phyloP scores from a whole-genome alignment of 2,797 vertebrate genomes.

The Mionectes olivaceus region DNA sequence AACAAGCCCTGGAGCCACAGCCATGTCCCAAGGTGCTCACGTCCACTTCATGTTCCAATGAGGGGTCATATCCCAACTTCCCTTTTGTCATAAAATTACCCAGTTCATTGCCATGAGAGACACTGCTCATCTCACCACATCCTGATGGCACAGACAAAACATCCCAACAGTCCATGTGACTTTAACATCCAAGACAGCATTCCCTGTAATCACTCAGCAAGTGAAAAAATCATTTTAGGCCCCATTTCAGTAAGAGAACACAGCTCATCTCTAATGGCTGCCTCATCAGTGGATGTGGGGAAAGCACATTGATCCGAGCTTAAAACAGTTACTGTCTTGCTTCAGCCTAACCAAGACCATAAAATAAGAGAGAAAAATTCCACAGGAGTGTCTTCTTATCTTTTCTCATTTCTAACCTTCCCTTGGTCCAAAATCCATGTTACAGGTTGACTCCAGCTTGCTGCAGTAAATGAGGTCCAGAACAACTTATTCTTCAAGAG shows the following conservation, averaged over 20 bases:
- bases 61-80: background rate
- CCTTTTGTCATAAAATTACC: background rate
- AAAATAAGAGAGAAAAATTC: background rate
- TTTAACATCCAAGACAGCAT: background rate
- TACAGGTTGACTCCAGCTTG: background rate
- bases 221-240: background rate
- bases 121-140: fast-evolving
- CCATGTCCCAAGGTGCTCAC: background rate
- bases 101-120: background rate
- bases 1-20: background rate
- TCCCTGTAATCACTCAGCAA: background rate
- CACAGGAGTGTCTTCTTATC: background rate
- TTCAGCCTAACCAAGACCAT: background rate
- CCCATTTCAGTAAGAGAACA: background rate
- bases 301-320: background rate
- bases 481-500: background rate
- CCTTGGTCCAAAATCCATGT: background rate
- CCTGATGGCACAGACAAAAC: background rate
- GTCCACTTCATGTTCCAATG: background rate
- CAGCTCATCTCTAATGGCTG: background rate
- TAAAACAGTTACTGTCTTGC: background rate
- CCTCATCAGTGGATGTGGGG: background rate
- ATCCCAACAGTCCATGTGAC: background rate
- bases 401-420: background rate
- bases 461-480: background rate